Percentiles rank a stretch among this genome's conserved stretches.
phyloP scores from a whole-genome alignment of 2,888 invertebrate genomes.

The Phortica okadai region DNA sequence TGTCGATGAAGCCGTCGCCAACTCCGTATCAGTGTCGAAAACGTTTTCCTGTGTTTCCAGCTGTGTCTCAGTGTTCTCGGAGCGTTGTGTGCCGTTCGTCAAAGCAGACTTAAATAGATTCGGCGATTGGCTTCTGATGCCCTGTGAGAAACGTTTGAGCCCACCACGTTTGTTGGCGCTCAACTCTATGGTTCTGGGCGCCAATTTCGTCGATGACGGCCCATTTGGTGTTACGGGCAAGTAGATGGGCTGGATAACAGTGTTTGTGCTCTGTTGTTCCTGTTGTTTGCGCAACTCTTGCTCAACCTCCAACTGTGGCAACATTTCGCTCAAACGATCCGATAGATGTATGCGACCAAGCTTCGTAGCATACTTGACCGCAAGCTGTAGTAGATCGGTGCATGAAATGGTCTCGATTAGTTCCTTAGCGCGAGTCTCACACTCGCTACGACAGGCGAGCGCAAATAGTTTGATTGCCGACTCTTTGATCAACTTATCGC shows the following conservation, averaged over 20 bases:
- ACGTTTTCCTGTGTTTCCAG: slow-evolving; percentile 64
- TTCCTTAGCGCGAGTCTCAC: slow-evolving; percentile 91
- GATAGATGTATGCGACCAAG: slow-evolving; percentile 86
- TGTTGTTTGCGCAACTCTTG: slow-evolving; percentile 70
- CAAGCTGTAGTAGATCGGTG: slow-evolving; percentile 86
- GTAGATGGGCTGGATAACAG: slow-evolving; percentile 56
- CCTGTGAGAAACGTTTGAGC: slow-evolving; percentile 78
- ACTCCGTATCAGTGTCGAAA: slow-evolving; percentile 50
- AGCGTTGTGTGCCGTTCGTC: slow-evolving; percentile 35
- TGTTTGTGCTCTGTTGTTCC: slow-evolving; percentile 46
- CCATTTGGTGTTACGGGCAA: slow-evolving; percentile 52
- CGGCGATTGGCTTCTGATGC: slow-evolving; percentile 43
- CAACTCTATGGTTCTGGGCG: slow-evolving; percentile 72
- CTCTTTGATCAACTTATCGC: slow-evolving; percentile 84
- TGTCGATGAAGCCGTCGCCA: slow-evolving; percentile 32
- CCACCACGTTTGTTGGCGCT: slow-evolving; percentile 77
- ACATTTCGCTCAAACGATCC: slow-evolving; percentile 83
- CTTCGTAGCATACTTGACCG: slow-evolving; percentile 92
- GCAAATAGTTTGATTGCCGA: slow-evolving; percentile 93
- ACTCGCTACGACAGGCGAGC: slow-evolving; percentile 89
- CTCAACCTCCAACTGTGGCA: slow-evolving; percentile 76
- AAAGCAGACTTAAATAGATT: slow-evolving; percentile 65
- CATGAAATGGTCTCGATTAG: slow-evolving; percentile 89
- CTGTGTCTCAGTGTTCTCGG: slow-evolving; percentile 29
- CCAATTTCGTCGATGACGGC: slow-evolving; percentile 50